Percentiles rank a stretch among this genome's conserved stretches.
Conservation (phyloP, 2,888 invertebrate species). For the Shargacucullia verbasci region DNA sequence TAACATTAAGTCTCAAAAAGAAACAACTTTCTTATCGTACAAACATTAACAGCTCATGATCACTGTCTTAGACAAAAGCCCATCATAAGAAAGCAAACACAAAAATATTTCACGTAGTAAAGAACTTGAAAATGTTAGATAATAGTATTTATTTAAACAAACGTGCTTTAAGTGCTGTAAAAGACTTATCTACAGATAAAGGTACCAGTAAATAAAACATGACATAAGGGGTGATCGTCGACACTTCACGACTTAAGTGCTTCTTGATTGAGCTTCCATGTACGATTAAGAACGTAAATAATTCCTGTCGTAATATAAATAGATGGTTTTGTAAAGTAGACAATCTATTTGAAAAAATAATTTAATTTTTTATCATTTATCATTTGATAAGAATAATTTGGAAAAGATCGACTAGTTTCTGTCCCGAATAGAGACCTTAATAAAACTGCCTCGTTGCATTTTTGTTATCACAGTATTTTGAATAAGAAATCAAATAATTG, state of each 20-base stretch:
- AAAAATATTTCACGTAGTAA: conserved; percentile 24
- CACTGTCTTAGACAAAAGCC: conserved; percentile 31
- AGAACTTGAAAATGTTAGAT: conserved; percentile 44
- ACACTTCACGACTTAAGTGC: conserved; percentile 50
- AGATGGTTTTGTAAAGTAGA: conserved; percentile 11
- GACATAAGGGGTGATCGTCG: conserved; percentile 43
- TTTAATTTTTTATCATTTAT: not conserved
- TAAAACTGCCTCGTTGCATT: too few species aligned
- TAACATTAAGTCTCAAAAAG: conserved; percentile 9
- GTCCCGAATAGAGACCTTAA: too few species aligned
- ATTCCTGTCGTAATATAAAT: conserved; percentile 17
- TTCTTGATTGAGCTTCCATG: conserved; percentile 55
- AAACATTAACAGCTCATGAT: conserved; percentile 33
- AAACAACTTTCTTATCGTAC: conserved; percentile 25
- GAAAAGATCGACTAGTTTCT: too few species aligned
- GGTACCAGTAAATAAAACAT: conserved; percentile 55
- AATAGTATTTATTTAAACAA: conserved; percentile 47
- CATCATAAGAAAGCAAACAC: conserved; percentile 26
- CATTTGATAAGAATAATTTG: not conserved
- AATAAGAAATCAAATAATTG: too few species aligned
- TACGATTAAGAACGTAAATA: conserved; percentile 45
- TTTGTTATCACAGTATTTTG: too few species aligned
- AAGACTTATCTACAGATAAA: conserved; percentile 56
- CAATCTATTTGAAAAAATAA: conserved; percentile 1
- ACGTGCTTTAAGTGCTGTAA: conserved; percentile 49